Conservation (phyloP, 37 sponge, comb jelly and placozoan species). For the Hexactinellida sp. region DNA sequence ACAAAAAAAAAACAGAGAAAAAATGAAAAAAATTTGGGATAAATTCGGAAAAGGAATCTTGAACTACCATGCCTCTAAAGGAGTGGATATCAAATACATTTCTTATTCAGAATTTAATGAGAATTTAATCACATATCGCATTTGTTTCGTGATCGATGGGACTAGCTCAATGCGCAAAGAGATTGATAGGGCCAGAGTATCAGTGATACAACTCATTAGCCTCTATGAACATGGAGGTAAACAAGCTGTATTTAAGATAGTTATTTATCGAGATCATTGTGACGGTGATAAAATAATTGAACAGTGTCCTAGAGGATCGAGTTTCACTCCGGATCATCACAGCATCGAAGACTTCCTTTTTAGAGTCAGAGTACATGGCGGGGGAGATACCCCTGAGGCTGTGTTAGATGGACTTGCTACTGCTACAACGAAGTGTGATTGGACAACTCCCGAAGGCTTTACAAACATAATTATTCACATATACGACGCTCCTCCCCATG, state of each 20-base stretch:
- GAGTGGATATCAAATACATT: neutral
- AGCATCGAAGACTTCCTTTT: neutral
- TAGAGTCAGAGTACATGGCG: neutral
- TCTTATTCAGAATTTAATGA: neutral
- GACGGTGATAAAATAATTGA: neutral
- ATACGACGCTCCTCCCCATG: neutral
- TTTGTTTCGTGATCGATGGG: slow-evolving; percentile 10
- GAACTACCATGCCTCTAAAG: neutral
- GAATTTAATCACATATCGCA: neutral
- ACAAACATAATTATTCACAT: neutral
- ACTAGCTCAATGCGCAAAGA: neutral
- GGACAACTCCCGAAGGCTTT: neutral
- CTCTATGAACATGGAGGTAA: neutral
- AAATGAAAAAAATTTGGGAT: neutral
- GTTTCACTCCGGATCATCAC: neutral
- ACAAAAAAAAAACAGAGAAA: neutral
- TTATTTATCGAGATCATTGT: slow-evolving; percentile 13
- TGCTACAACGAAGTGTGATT: neutral
- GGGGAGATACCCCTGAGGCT: neutral
- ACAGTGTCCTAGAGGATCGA: neutral
- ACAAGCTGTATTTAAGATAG: neutral
- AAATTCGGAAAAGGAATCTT: neutral
- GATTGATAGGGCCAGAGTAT: neutral
- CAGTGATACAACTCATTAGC: neutral
- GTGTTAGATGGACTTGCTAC: slow-evolving; percentile 4